Conservation (phyloP, 2,888 invertebrate species). For the Balanococcus diminutus region DNA sequence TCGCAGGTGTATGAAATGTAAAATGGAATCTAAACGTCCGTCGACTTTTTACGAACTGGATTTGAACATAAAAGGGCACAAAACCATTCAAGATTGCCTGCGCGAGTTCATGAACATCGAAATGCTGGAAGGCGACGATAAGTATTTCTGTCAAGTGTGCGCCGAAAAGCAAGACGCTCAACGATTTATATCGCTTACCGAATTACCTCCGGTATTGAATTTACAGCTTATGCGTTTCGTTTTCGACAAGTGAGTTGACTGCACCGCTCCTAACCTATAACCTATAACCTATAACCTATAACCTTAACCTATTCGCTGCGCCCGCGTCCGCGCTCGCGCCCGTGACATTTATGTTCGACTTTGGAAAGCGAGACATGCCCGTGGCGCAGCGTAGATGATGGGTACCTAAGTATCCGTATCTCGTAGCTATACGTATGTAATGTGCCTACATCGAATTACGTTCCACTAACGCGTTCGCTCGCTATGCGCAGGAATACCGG, state of each 20-base stretch:
- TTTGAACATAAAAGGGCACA: conserved; percentile 64
- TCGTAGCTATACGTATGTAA: too few relatives aligned
- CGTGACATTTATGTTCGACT: too few relatives aligned
- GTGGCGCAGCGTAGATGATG: too few relatives aligned
- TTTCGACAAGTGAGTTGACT: conserved; percentile 64
- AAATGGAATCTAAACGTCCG: conserved; percentile 64
- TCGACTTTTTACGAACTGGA: conserved; percentile 69
- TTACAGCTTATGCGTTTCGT: conserved; percentile 69
- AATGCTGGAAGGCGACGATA: conserved; percentile 67
- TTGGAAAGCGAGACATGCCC: too few relatives aligned
- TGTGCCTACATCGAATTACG: too few relatives aligned
- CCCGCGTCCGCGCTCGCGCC: too few relatives aligned
- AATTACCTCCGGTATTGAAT: conserved; percentile 68
- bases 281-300: too few relatives aligned
- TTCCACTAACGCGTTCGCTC: not conserved
- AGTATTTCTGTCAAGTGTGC: conserved; percentile 67
- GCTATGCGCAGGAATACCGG: conserved; percentile 64
- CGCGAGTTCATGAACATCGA: conserved; percentile 68
- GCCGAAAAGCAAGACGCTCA: conserved; percentile 67
- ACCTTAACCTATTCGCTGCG: too few relatives aligned
- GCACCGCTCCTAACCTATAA: too few relatives aligned
- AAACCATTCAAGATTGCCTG: conserved; percentile 61
- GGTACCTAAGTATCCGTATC: too few relatives aligned
- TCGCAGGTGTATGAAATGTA: conserved; percentile 66
- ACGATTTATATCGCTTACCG: conserved; percentile 65